A percentile compares a stretch with the other conserved stretches of the same genome.
Evolutionary conservation across 1,140 invertebrate species (phyloP).

Genomic region (Eumaeus atala): DNA sequence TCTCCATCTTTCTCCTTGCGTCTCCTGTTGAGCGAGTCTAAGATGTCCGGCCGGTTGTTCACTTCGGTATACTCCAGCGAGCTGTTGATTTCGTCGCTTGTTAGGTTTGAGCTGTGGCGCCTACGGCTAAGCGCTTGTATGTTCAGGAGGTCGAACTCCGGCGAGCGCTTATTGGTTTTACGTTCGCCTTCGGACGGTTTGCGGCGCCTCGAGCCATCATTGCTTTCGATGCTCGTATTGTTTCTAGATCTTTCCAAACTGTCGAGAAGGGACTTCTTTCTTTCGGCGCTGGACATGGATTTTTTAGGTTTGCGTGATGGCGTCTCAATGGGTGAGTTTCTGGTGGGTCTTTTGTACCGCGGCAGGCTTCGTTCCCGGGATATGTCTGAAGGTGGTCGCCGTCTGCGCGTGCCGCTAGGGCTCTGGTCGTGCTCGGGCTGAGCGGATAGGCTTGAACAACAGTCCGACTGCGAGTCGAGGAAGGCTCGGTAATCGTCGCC

Average conservation of each 20-base stretch:
- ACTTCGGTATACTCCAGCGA: slow-evolving; percentile 64
- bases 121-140: slow-evolving; percentile 55
- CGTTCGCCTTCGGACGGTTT: slow-evolving; percentile 55
- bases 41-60: slow-evolving; percentile 64
- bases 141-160: slow-evolving; percentile 62
- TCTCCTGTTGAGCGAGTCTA: slow-evolving; percentile 58
- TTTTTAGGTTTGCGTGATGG: slow-evolving; percentile 67
- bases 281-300: slow-evolving; percentile 68
- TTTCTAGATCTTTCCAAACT: slow-evolving; percentile 67
- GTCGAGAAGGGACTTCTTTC: slow-evolving; percentile 67
- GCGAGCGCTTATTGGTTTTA: slow-evolving; percentile 59
- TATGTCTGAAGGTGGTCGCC: slow-evolving; percentile 49
- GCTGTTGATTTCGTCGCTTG: slow-evolving; percentile 62
- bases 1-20: slow-evolving; percentile 49
- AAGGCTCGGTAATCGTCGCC: slow-evolving; percentile 93
- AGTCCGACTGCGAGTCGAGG: slow-evolving; percentile 90
- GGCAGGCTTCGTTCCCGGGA: slow-evolving; percentile 49
- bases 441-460: slow-evolving; percentile 84
- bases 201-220: slow-evolving; percentile 50
- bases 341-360: slow-evolving; percentile 51
- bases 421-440: slow-evolving; percentile 77
- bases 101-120: slow-evolving; percentile 59
- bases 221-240: slow-evolving; percentile 65
- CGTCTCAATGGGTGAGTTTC: slow-evolving; percentile 67
- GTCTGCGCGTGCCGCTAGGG: slow-evolving; percentile 53